These are phyloP conservation scores for Philopedon plagiatum DNA, from an alignment of 2,888 invertebrate genomes.

Conservation along the genomic window DNA sequence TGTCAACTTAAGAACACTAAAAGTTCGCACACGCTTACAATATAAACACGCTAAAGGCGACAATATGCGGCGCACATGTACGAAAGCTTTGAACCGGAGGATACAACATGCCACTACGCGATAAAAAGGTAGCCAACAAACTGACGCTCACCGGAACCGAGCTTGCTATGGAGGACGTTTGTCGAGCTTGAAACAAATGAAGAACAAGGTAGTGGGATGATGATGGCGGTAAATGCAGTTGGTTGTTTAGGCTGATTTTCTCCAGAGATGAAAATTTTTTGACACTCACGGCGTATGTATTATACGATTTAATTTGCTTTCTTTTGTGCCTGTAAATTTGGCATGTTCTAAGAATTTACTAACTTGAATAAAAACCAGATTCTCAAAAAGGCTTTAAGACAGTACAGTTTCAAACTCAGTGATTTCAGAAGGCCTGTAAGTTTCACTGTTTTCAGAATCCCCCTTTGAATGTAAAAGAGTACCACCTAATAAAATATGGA, in stretches of 20 bases:
- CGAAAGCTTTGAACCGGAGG: conserved; percentile 4
- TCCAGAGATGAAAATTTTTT: too few species aligned
- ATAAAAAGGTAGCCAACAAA: conserved; percentile 4
- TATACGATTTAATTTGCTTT: too few species aligned
- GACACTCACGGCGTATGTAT: too few species aligned
- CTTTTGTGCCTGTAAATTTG: too few species aligned
- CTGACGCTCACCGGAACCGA: neutral
- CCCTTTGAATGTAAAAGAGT: too few species aligned
- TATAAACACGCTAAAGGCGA: conserved; percentile 12
- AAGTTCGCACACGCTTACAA: conserved; percentile 9
- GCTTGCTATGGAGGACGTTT: neutral
- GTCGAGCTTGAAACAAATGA: conserved; percentile 12
- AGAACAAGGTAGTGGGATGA: conserved; percentile 13
- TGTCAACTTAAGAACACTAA: neutral
- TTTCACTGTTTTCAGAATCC: too few species aligned
- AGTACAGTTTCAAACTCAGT: too few species aligned
- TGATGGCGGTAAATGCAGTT: neutral
- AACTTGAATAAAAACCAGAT: too few species aligned
- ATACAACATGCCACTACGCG: conserved; percentile 6
- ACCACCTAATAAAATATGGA: too few species aligned
- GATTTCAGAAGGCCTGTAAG: too few species aligned
- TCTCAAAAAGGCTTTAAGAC: too few species aligned
- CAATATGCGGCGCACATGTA: conserved; percentile 17
- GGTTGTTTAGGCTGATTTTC: neutral
- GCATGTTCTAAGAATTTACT: too few species aligned